Percentiles rank a stretch among this genome's conserved stretches.
These are phyloP conservation scores for Ailurus styani DNA, from an alignment of 2,113 vertebrate species.

Conservation along the genomic window DNA sequence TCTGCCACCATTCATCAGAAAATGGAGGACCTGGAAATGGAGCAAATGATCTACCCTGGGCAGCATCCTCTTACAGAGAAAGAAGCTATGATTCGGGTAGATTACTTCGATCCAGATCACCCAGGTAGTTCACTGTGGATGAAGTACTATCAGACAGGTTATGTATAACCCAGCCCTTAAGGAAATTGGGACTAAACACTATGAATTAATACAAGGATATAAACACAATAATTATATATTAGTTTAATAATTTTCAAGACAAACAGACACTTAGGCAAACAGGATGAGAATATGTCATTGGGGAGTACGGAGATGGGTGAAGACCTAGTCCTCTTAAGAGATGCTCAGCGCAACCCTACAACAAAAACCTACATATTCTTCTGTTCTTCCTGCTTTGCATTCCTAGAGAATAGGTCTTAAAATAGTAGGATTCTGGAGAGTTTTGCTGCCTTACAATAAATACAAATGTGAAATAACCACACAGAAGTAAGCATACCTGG, in stretches of 20 bases:
- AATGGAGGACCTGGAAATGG: not conserved
- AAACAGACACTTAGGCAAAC: not conserved
- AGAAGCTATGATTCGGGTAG: not conserved
- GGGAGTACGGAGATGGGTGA: not conserved
- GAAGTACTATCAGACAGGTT: not conserved
- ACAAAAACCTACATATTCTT: not conserved
- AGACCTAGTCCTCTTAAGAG: not conserved
- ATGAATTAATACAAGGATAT: not conserved
- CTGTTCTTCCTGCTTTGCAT: not conserved
- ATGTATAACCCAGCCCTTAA: not conserved
- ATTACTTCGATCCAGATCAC: not conserved
- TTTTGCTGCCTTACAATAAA: not conserved
- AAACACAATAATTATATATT: not conserved
- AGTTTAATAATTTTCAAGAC: not conserved
- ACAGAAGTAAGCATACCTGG: conserved; percentile 84
- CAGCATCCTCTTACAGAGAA: not conserved
- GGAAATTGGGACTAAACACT: not conserved
- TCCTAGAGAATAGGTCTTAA: not conserved
- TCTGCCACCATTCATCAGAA: not conserved
- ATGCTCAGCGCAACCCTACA: not conserved
- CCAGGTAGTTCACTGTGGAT: not conserved
- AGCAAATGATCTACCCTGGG: not conserved
- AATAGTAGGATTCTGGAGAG: not conserved
- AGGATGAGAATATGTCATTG: not conserved
- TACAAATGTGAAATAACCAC: not conserved